Evolutionary conservation across 2,113 vertebrate species (phyloP).

Genomic region (Oenanthe oenanthe): DNA sequence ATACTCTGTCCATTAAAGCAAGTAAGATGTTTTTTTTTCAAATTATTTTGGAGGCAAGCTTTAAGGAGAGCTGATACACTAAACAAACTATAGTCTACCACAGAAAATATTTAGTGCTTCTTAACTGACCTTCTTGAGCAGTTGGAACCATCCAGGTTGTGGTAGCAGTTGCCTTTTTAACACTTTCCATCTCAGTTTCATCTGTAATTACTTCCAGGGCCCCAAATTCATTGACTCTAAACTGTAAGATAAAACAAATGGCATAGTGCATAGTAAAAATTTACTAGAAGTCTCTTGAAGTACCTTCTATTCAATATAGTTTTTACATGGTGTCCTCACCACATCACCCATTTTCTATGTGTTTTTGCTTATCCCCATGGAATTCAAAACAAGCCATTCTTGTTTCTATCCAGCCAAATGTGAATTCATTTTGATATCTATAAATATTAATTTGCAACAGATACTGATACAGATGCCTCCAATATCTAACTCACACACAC

Average conservation of each 20-base stretch:
- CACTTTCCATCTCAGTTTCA: slow-evolving; percentile 86
- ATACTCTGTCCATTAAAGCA: neutral
- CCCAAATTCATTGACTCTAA: slow-evolving; percentile 96
- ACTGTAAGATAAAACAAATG: slow-evolving; percentile 75
- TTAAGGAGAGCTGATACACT: neutral
- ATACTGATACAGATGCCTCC: neutral
- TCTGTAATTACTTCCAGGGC: slow-evolving; percentile 96
- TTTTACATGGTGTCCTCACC: neutral
- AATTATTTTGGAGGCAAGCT: neutral
- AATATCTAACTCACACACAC: neutral
- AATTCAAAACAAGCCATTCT: neutral
- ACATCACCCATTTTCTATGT: neutral
- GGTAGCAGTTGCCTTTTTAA: slow-evolving; percentile 86
- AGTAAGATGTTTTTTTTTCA: neutral
- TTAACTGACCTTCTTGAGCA: slow-evolving; percentile 82
- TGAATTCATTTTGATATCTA: neutral
- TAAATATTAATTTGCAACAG: neutral
- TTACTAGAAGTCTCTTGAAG: neutral
- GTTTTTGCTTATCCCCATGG: neutral
- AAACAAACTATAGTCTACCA: neutral
- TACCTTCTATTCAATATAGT: neutral
- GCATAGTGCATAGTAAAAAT: neutral
- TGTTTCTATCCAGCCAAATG: neutral
- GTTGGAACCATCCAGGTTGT: slow-evolving; percentile 89
- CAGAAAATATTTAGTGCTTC: neutral